Evolutionary conservation across 2,113 vertebrate genomes (phyloP).

Genomic region (Melanotaenia duboulayi): DNA sequence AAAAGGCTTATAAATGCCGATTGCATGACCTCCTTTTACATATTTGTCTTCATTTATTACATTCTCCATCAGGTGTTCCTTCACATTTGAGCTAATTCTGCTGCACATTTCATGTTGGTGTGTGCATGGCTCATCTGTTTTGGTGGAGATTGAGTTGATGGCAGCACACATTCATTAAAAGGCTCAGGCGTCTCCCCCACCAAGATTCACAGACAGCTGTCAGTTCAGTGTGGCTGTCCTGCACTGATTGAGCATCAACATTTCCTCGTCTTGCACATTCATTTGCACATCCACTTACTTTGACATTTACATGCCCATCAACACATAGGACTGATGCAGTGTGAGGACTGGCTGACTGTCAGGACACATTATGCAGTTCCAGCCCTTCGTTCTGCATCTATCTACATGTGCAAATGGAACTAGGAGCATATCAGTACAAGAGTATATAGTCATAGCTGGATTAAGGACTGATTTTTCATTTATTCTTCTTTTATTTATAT

Average conservation of each 20-base stretch:
- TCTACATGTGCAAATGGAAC: conserved; percentile 8
- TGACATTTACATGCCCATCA: conserved; percentile 58
- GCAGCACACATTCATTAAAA: conserved; percentile 45
- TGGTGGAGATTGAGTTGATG: conserved; percentile 16
- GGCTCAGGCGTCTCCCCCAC: conserved; percentile 26
- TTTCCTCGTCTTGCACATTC: conserved; percentile 32
- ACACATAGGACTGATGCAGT: background rate
- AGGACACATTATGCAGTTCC: conserved; percentile 14
- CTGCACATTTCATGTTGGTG: background rate
- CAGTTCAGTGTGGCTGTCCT: conserved; percentile 42
- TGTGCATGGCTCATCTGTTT: background rate
- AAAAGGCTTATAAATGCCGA: conserved; percentile 35
- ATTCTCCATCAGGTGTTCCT: background rate
- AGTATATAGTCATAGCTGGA: background rate
- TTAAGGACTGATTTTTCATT: background rate
- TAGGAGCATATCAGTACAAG: background rate
- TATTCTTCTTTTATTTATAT: too few relatives aligned
- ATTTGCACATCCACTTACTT: conserved; percentile 31
- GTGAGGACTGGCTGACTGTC: conserved; percentile 28
- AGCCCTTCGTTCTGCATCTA: background rate
- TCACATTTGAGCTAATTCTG: background rate
- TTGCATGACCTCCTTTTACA: conserved; percentile 23
- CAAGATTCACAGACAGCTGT: conserved; percentile 61
- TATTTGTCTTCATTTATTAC: background rate
- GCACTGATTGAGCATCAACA: conserved; percentile 54